Base-by-base conservation (phyloP, 2,888 invertebrate species). In the Sycophila texana region DNA sequence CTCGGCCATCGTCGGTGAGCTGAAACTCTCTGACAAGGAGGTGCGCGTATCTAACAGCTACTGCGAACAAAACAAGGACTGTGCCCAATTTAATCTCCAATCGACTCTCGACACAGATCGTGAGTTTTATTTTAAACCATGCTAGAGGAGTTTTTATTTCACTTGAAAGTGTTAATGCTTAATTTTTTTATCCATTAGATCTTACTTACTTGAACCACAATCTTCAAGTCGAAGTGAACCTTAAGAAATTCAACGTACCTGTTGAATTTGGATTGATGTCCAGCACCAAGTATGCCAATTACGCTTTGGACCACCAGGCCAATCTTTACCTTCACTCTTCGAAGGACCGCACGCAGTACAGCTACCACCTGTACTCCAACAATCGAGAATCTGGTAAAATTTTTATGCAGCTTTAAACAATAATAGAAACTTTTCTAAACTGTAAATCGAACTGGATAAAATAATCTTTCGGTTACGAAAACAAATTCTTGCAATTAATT, bases 61-160 rank as follows among this genome's bases (percentile, higher is more conserved):
- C 88, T 96, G 96, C 88, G 95, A 96, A 84, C 95, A 95, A 87
- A 95, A 94, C 91, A 95, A 95, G 80, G 94, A 95, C 84, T 96
- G 96, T 86, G 95, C 95, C 0, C 94, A 95, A 86, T 92, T 95
- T 26, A 95, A 96, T 85, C 86, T 94, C n/a, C 92, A 93, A 84
- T 92, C 93, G 47, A 94, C 83, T 53, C 81, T 87, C 20, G 86
- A 87, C 55, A 84, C 83, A 0, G 85, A 88, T 53, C 82, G 89
- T 90, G 81, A 84, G 87, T 85, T 61, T 66, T n/a, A 57, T 5
- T 57, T 14, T 0, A n/a, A 57, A 14, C 26, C 26, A 20, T 65
- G 7, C 76, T 63, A 22, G n/a, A 5, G 18, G 0, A 67, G n/a
- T 49, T 72, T 1, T 16, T 74, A 39, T 18, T 67, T 60, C 30